These are phyloP conservation scores for Protophormia terraenovae DNA, from an alignment of 2,888 invertebrate genomes.

Conservation along the genomic window DNA sequence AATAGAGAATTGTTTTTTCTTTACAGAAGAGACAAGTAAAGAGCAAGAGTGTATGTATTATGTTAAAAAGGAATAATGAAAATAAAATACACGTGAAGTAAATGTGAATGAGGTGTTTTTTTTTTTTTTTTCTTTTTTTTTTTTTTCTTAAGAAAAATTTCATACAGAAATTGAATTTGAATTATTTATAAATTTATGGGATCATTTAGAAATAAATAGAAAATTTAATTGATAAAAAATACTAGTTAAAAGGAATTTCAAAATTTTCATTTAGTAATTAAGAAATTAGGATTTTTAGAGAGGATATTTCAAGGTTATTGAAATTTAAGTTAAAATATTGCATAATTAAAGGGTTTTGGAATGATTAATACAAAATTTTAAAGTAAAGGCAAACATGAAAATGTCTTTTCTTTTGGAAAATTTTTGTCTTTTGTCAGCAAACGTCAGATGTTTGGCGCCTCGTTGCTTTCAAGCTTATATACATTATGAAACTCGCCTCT, in stretches of 20 bases:
- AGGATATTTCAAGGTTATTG: conserved; percentile 14
- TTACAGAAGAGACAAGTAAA: neutral
- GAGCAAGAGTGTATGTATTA: neutral
- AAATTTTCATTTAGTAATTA: too few species aligned
- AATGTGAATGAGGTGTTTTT: neutral
- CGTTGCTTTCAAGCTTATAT: neutral
- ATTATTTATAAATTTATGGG: neutral
- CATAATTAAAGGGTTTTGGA: neutral
- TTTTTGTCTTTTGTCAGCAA: too few species aligned
- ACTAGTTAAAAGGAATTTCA: too few species aligned
- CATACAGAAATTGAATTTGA: neutral
- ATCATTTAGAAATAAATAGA: neutral
- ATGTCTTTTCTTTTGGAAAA: too few species aligned
- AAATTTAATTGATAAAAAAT: neutral
- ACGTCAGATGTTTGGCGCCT: conserved; percentile 63
- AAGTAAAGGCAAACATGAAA: too few species aligned
- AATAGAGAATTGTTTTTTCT: too few species aligned
- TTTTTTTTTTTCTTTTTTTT: neutral
- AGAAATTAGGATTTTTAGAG: too few species aligned
- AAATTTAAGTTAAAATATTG: neutral
- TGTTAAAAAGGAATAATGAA: neutral
- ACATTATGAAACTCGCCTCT: neutral
- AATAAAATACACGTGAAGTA: conserved; percentile 14
- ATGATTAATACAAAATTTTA: neutral
- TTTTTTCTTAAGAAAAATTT: too few species aligned